These are phyloP conservation scores for Cancer borealis DNA, from an alignment of 2,888 invertebrate genomes.

Conservation along the genomic window DNA sequence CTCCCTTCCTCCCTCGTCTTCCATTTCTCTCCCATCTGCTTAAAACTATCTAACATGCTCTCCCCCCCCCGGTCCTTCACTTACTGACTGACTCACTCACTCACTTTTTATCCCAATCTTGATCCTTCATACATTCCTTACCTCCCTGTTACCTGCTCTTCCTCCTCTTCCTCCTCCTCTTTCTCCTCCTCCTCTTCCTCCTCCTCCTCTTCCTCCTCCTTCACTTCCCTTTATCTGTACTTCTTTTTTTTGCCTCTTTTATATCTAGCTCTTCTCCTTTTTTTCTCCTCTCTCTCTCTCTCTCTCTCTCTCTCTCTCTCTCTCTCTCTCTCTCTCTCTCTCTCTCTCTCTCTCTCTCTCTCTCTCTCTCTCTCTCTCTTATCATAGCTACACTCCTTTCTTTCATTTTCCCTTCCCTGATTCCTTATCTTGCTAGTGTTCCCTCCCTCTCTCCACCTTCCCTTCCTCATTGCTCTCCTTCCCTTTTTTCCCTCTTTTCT, in stretches of 20 bases:
- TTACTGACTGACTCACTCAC: neutral
- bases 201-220: neutral
- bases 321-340: neutral
- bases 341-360: neutral
- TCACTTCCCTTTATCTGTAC: neutral
- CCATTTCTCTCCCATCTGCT: neutral
- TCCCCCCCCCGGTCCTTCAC: neutral
- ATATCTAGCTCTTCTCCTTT: neutral
- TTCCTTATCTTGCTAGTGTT: too few species aligned
- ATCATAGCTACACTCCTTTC: neutral
- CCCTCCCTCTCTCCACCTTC: neutral
- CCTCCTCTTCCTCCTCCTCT: neutral
- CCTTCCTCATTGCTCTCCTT: neutral
- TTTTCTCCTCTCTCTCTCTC: neutral
- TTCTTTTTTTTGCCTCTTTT: neutral
- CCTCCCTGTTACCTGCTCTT: neutral
- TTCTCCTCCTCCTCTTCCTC: conserved; percentile 1
- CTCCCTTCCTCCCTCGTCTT: neutral
- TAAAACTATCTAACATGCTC: neutral
- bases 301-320: neutral
- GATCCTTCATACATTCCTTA: neutral
- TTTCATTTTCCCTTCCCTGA: neutral
- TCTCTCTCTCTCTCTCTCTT: neutral
- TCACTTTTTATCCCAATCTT: neutral
- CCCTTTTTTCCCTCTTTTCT: neutral